These are phyloP conservation scores for Pelmatolapia mariae DNA, from an alignment of 2,113 vertebrate genomes.

Conservation along the genomic window DNA sequence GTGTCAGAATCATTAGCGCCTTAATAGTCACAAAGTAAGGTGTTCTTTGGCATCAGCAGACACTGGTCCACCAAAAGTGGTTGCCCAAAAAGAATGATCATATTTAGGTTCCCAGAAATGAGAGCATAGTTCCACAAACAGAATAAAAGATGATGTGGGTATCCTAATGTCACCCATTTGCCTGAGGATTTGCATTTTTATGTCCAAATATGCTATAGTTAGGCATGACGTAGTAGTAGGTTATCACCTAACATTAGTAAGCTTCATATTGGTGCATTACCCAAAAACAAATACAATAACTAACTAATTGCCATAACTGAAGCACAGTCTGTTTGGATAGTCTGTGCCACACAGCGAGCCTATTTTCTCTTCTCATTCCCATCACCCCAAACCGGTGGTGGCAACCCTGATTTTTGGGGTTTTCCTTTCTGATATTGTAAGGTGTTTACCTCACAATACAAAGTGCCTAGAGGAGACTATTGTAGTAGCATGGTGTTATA, in stretches of 20 bases:
- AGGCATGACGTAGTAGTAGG: neutral
- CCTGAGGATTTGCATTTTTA: neutral
- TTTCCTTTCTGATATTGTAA: accelerated
- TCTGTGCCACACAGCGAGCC: accelerated
- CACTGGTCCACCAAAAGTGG: neutral
- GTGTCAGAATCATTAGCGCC: neutral
- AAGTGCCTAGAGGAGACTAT: neutral
- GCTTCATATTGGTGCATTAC: neutral
- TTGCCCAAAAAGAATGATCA: neutral
- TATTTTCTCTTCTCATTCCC: neutral
- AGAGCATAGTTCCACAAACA: neutral
- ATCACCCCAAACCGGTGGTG: accelerated
- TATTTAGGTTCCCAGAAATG: neutral
- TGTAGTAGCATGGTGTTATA: neutral
- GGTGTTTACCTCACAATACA: accelerated
- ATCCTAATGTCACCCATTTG: neutral
- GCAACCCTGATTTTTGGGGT: neutral
- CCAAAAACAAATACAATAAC: neutral
- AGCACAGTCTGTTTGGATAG: neutral
- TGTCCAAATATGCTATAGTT: neutral
- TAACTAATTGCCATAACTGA: neutral
- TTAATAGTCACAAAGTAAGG: neutral
- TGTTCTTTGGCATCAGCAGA: neutral
- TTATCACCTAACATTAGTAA: neutral
- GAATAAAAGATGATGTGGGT: neutral